Conservation (phyloP, 2,113 vertebrate species). For the Sylvia atricapilla region DNA sequence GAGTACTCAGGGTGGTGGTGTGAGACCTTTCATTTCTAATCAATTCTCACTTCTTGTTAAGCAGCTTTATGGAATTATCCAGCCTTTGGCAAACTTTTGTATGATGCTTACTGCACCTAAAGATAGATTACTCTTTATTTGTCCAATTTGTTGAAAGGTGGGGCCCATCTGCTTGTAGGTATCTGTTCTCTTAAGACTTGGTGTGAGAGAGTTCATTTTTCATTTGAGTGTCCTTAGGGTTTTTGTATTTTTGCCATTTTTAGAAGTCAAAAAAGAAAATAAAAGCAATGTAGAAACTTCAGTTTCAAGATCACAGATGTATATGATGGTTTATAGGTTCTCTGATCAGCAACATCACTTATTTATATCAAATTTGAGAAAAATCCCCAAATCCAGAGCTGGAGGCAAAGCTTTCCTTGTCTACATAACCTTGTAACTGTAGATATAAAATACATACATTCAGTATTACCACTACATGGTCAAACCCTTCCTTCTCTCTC, state of each 20-base stretch:
- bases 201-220: not conserved
- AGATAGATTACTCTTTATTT: constrained; percentile 58
- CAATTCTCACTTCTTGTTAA: constrained; percentile 22
- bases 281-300: not conserved
- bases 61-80: constrained; percentile 35
- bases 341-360: not conserved
- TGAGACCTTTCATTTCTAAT: constrained; percentile 53
- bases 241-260: not conserved
- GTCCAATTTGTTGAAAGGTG: constrained; percentile 6
- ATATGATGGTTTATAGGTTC: not conserved
- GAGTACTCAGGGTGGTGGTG: constrained; percentile 58
- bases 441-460: not conserved
- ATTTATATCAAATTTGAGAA: not conserved
- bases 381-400: not conserved
- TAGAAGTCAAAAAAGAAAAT: not conserved
- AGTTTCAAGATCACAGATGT: not conserved
- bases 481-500: not conserved
- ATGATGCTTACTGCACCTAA: constrained; percentile 15
- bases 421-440: not conserved
- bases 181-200: not conserved
- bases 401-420: not conserved
- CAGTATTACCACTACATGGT: not conserved
- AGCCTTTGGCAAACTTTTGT: constrained; percentile 54
- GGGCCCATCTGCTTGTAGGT: not conserved
- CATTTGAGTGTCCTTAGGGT: not conserved